Conservation (phyloP, 1,140 invertebrate species). For the Drosophila baimaii region DNA sequence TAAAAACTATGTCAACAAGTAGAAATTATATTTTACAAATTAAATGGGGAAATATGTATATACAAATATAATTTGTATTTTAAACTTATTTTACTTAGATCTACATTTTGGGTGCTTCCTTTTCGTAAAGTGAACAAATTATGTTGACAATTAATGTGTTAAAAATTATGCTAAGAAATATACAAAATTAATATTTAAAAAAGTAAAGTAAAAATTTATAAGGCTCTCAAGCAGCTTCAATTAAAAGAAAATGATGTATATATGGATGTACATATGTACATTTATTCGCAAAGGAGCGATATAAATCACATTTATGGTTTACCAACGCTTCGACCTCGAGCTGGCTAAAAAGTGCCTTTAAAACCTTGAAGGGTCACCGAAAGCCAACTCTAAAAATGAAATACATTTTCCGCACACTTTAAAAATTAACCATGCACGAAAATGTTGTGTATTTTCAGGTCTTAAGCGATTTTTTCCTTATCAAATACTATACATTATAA, state of each 20-base stretch:
- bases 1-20: too few species aligned
- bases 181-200: too few species aligned
- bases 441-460: neutral
- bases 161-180: neutral
- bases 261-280: too few species aligned
- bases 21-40: too few species aligned
- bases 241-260: neutral
- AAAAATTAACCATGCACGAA: neutral
- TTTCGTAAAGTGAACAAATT: neutral
- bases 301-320: conserved; percentile 2
- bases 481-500: too few species aligned
- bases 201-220: neutral
- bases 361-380: neutral
- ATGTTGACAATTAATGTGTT: neutral
- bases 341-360: neutral
- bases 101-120: neutral
- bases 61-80: too few species aligned
- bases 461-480: neutral
- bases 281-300: neutral
- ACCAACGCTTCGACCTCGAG: neutral
- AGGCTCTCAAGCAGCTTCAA: neutral
- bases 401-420: neutral
- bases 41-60: too few species aligned
- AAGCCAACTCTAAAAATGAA: neutral
- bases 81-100: neutral